phyloP scores from a whole-genome alignment of 2,888 invertebrate genomes.

The Clivina fossor region DNA sequence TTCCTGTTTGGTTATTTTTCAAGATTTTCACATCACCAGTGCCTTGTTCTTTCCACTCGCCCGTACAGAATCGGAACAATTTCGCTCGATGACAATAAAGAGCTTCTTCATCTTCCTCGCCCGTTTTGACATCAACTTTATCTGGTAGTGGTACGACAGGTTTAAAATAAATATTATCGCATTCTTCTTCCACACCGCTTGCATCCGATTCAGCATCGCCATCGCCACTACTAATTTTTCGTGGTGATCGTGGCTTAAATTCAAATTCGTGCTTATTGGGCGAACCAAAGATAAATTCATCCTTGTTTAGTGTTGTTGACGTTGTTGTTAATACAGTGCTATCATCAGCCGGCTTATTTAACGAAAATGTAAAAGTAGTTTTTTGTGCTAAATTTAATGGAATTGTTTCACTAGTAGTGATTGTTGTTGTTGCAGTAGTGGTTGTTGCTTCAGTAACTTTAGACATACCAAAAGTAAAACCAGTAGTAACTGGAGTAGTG shows the following conservation, averaged over 20 bases:
- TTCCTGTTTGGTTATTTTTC: slow-evolving; percentile 64
- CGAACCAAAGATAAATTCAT: slow-evolving; percentile 59
- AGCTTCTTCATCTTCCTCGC: slow-evolving; percentile 77
- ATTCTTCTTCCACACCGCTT: slow-evolving; percentile 68
- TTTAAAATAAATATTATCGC: slow-evolving; percentile 74
- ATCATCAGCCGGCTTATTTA: slow-evolving; percentile 41
- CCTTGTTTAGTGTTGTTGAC: slow-evolving; percentile 37
- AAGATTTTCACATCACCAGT: slow-evolving; percentile 84
- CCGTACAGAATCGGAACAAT: slow-evolving; percentile 70
- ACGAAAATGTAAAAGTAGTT: slow-evolving; percentile 43
- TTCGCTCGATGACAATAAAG: slow-evolving; percentile 84
- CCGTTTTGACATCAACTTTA: slow-evolving; percentile 82
- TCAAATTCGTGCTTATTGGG: slow-evolving; percentile 67
- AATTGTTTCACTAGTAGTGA: background rate
- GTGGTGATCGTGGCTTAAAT: slow-evolving; percentile 62
- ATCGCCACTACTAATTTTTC: slow-evolving; percentile 56
- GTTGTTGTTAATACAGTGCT: no score
- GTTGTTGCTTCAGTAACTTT: slow-evolving; percentile 20
- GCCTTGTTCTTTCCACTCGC: slow-evolving; percentile 93
- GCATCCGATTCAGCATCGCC: slow-evolving; percentile 57
- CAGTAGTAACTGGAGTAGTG: slow-evolving; percentile 36
- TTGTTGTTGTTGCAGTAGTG: slow-evolving; percentile 20
- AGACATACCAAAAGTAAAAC: slow-evolving; percentile 41
- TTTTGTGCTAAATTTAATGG: slow-evolving; percentile 30
- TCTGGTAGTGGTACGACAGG: slow-evolving; percentile 86